Base-by-base conservation (phyloP, 2,888 invertebrate species). In the Abrostola triplasia region DNA sequence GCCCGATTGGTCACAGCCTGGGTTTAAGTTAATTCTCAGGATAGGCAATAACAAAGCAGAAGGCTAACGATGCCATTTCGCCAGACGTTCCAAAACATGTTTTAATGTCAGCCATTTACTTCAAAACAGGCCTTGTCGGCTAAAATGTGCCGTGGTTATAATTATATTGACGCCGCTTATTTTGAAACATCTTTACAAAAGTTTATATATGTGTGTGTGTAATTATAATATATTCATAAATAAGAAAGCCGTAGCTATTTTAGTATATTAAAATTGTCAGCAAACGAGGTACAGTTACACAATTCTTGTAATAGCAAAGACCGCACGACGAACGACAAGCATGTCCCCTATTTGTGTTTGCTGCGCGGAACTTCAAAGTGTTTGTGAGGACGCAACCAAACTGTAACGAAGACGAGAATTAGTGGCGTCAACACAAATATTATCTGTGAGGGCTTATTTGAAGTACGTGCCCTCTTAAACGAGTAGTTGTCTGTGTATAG, bases 391-490 rank as follows among this genome's bases (percentile, higher is more conserved):
- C 61, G 74, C 80, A 76, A 78, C 76, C 69, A 67, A 72, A 57
- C 64, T 62, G 62, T 74, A 69, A 74, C 69, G 67, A 70, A 74
- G 78, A 66, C 35, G 69, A 64, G 80, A 82, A 84, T 87, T 87
- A 88, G 83, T 70, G 80, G 74, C 59, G 68, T 62, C 65, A 85
- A 85, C 80, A 79, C 82, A 86, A 88, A 87, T 85, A 86, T 85
- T 82, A 82, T 83, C 71, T 70, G 57, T 64, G 67, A 73, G 53
- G 63, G 73, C 72, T 72, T 83, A 82, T 85, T 84, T 83, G 80
- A 68, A 60, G 74, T 78, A 74, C 80, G 74, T 77, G 80, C 73
- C 67, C 69, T 64, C 69, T 67, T 70, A 70, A 73, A 73, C 63
- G 64, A 63, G 67, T 56, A 60, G 58, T 70, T 64, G 64, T 70